phyloP scores from a whole-genome alignment of 2,888 invertebrate genomes.

The Brachycybe producta region DNA sequence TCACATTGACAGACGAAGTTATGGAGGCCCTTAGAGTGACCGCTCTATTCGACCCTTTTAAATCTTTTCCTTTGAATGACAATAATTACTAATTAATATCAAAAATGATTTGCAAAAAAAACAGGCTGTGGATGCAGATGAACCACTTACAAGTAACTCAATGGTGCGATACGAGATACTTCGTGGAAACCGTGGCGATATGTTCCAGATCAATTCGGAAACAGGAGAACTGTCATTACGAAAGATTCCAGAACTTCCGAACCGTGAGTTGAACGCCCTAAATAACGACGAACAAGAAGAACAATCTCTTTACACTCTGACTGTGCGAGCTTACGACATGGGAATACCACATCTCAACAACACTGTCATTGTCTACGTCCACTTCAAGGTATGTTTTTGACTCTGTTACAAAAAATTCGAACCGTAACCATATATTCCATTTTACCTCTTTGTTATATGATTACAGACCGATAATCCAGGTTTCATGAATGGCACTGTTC shows the following conservation, averaged over 20 bases:
- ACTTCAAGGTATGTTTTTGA: conserved; percentile 49
- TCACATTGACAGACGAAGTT: no score
- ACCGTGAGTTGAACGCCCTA: background rate
- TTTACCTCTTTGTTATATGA: background rate
- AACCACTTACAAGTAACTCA: conserved; percentile 64
- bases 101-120: no score
- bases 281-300: conserved; percentile 32
- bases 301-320: conserved; percentile 48
- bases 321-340: conserved; percentile 66
- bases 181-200: conserved; percentile 58
- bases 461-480: conserved; percentile 21
- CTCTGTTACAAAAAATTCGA: conserved; percentile 41
- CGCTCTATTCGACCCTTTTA: no score
- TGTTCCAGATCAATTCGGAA: conserved; percentile 58
- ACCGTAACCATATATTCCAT: background rate
- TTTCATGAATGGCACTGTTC: conserved; percentile 42
- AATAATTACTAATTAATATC: no score
- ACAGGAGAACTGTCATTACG: conserved; percentile 43
- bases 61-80: no score
- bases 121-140: conserved; percentile 67
- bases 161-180: conserved; percentile 69
- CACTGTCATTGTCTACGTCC: conserved; percentile 58
- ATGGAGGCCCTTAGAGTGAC: no score
- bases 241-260: conserved; percentile 16
- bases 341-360: conserved; percentile 65